Base-by-base conservation (phyloP, 2,888 invertebrate species). In the Junonia oenone region DNA sequence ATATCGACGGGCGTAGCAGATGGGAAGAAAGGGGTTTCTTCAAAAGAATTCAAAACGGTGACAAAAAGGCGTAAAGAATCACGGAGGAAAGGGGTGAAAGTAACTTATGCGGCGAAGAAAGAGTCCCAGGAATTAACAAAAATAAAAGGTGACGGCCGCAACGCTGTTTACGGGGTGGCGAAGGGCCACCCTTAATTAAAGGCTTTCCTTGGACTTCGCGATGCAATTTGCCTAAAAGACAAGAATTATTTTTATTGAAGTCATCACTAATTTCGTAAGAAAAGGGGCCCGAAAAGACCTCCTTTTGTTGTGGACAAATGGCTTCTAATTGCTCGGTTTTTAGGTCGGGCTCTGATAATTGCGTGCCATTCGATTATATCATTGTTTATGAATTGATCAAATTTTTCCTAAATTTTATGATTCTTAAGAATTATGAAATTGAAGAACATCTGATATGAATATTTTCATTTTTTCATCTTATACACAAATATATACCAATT, bases 181-280 rank as follows among this genome's bases (percentile, higher is more conserved):
- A 71, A 78, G 81, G 84, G 58, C 82, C 76, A 73, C 74, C 86
- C 85, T 86, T 89, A 88, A 90, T 88, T 90, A 88, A 90, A 90
- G 88, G 90, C 87, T 88, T 90, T 81, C 66, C 76, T 87, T 75
- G 87, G 88, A 88, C 89, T 88, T 86, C 85, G 84, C 87, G 86
- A 88, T 88, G 90, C 90, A 90, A 90, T 90, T 90, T 90, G 88
- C 83, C 72, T 89, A 88, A 89, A 90, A 89, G 90, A 90, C 89
- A 88, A 87, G 90, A 90, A 90, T 90, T 90, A 90, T 90, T 90
- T 90, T 90, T 90, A 90, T 90, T 90, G 90, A 89, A 90, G 90
- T 88, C 90, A 90, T 90, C 90, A 89, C 89, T 90, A 90, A 90
- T 90, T 90, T 89, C 76, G 69, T 72, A 77, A 79, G 78, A 81